Conservation (phyloP, 2,888 invertebrate species). For the Heliconius ethilla region DNA sequence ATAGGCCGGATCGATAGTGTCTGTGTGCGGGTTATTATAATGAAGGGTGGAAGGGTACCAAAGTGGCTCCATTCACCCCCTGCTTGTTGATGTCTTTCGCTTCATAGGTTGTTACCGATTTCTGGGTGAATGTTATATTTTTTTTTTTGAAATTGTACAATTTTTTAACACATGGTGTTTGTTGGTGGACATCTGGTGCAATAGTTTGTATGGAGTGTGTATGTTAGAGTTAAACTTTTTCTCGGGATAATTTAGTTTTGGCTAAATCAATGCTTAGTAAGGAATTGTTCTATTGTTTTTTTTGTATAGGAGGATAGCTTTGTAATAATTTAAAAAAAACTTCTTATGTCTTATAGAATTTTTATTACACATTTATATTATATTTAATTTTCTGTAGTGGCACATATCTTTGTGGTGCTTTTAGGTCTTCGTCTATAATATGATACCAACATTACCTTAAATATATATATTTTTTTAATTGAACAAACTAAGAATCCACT, state of each 20-base stretch:
- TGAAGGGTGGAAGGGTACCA: slow-evolving; percentile 80
- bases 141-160: slow-evolving; percentile 26
- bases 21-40: slow-evolving; percentile 79
- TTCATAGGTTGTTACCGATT: slow-evolving; percentile 69
- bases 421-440: background rate
- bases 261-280: background rate
- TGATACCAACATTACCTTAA: background rate
- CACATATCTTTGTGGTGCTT: background rate
- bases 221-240: background rate
- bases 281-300: background rate
- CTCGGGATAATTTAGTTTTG: background rate
- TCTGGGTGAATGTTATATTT: slow-evolving; percentile 45
- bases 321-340: too few species aligned
- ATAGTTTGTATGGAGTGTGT: background rate
- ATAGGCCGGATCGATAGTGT: slow-evolving; percentile 74
- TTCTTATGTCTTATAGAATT: too few species aligned
- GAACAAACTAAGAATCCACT: too few species aligned
- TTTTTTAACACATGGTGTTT: background rate
- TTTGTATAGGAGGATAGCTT: background rate
- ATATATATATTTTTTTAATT: too few species aligned
- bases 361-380: background rate
- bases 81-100: slow-evolving; percentile 75
- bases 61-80: slow-evolving; percentile 80
- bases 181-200: background rate
- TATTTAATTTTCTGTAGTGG: background rate